Percentiles rank a stretch among this genome's conserved stretches.
Evolutionary conservation across 2,888 invertebrate genomes (phyloP).

Genomic region (Ornithoptera priamus): DNA sequence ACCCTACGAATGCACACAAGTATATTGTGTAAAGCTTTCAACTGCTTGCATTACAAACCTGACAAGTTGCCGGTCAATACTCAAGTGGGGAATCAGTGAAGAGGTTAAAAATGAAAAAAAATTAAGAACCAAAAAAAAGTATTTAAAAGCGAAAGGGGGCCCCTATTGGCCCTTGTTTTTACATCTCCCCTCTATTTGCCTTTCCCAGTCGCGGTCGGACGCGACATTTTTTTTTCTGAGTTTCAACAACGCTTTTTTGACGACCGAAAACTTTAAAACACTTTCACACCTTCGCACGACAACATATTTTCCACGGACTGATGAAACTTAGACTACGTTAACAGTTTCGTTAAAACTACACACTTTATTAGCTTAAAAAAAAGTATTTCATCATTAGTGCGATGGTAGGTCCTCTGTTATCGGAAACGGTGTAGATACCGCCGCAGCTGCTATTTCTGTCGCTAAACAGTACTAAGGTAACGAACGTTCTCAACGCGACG

Average conservation of each 20-base stretch:
- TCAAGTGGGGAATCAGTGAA: conserved; percentile 1
- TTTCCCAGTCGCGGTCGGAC: conserved; percentile 14
- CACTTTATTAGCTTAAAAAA: no score
- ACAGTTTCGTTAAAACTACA: no score
- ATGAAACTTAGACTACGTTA: no score
- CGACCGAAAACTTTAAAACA: neutral
- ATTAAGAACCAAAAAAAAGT: conserved; percentile 10
- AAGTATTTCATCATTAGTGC: no score
- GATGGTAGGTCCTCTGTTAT: no score
- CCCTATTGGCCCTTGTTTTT: conserved; percentile 13
- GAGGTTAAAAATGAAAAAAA: conserved; percentile 8
- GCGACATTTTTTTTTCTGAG: conserved; percentile 15
- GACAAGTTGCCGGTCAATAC: neutral
- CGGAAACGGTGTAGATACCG: no score
- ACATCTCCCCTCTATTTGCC: conserved; percentile 22
- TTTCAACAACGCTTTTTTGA: conserved; percentile 6
- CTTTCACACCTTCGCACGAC: neutral
- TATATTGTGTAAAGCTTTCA: no score
- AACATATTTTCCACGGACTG: no score
- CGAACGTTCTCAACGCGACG: no score
- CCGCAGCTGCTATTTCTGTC: no score
- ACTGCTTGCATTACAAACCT: neutral
- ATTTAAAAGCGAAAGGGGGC: neutral
- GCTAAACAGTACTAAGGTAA: no score
- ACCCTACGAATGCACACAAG: neutral